phyloP scores from a whole-genome alignment of 2,797 vertebrate genomes.

The Syngnathus rostellatus region DNA sequence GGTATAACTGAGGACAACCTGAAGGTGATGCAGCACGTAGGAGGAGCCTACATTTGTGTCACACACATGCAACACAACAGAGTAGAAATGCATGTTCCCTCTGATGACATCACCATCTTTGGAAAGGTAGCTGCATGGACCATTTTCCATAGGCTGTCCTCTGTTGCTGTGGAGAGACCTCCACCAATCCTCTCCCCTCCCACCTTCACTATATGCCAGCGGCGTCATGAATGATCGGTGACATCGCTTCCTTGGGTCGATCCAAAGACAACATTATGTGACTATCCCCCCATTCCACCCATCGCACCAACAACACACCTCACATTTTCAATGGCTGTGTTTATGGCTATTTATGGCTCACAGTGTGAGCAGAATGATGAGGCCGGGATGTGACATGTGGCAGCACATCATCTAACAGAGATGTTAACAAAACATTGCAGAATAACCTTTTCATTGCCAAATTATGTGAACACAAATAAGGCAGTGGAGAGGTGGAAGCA shows the following conservation, averaged over 20 bases:
- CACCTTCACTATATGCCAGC: constrained; percentile 58
- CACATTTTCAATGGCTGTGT: constrained; percentile 28
- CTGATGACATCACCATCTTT: constrained; percentile 68
- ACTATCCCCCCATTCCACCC: background rate
- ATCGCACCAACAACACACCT: background rate
- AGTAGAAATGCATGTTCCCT: constrained; percentile 48
- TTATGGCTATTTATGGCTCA: constrained; percentile 41
- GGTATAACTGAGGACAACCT: constrained; percentile 47
- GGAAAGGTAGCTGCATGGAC: constrained; percentile 34
- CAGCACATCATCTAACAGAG: constrained; percentile 36
- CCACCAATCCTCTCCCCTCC: constrained; percentile 61
- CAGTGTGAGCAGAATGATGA: constrained; percentile 39
- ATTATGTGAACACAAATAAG: background rate
- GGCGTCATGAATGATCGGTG: constrained; percentile 62
- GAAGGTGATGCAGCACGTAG: constrained; percentile 59
- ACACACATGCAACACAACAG: constrained; percentile 9
- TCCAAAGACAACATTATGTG: constrained; percentile 62
- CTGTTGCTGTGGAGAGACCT: constrained; percentile 71
- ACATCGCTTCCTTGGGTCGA: constrained; percentile 47
- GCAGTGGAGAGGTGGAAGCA: background rate
- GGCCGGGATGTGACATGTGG: constrained; percentile 36
- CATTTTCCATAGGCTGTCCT: constrained; percentile 72
- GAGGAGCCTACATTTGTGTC: constrained; percentile 14
- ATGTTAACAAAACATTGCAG: constrained; percentile 39
- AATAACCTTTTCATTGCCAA: constrained; percentile 9